phyloP scores from a whole-genome alignment of 2,113 vertebrate genomes.

The Fukomys damarensis region DNA sequence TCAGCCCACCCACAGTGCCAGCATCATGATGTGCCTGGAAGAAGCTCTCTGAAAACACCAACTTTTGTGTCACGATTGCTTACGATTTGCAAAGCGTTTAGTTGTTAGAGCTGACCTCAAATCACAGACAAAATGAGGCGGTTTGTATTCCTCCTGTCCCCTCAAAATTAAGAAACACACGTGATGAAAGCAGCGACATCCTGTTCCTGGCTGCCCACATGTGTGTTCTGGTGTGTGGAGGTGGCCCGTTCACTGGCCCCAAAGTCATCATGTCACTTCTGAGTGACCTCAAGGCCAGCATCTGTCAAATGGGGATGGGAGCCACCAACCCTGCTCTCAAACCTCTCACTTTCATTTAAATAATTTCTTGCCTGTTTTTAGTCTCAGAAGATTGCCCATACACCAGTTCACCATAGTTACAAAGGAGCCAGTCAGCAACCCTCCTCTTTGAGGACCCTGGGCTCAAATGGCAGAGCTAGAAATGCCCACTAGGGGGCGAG shows the following conservation, averaged over 20 bases:
- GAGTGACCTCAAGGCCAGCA: neutral
- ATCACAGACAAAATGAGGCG: neutral
- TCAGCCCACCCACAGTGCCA: accelerated
- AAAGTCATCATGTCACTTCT: neutral
- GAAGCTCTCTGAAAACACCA: neutral
- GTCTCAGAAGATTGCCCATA: neutral
- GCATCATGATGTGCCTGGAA: neutral
- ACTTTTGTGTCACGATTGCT: neutral
- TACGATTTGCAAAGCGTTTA: neutral
- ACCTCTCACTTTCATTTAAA: neutral
- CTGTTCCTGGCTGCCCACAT: neutral
- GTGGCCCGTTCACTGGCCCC: neutral
- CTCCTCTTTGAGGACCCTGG: neutral
- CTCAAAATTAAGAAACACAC: neutral
- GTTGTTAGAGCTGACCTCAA: neutral
- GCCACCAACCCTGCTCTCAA: neutral
- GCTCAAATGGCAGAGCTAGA: slow-evolving; percentile 33
- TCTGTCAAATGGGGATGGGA: neutral
- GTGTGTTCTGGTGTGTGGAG: neutral
- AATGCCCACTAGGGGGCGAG: slow-evolving; percentile 76
- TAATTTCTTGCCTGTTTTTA: neutral
- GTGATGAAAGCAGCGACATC: neutral
- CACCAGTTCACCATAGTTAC: too few relatives aligned
- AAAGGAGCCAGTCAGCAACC: neutral
- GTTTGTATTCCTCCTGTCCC: neutral